Percentiles rank a stretch among this genome's conserved stretches.
phyloP scores from a whole-genome alignment of 2,113 vertebrate genomes.

The Ardeotis arabs region DNA sequence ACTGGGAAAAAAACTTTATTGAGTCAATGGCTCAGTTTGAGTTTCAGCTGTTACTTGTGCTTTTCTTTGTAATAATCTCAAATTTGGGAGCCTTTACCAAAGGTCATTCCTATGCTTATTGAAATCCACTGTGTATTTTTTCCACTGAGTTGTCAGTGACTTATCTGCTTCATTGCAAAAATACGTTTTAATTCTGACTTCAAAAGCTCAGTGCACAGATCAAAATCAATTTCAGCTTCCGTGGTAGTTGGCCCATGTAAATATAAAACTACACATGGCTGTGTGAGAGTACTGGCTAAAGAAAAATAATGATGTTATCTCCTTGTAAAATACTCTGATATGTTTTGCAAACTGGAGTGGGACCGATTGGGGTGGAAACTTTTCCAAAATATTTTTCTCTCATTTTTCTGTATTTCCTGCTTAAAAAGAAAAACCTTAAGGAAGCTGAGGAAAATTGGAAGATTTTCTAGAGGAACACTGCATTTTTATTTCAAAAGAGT shows the following conservation, averaged over 20 bases:
- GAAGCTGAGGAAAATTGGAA: not conserved
- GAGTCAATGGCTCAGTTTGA: not conserved
- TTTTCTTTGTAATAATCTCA: not conserved
- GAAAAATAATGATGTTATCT: not conserved
- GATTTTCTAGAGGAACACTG: not conserved
- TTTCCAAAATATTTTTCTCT: not conserved
- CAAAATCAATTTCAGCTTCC: not conserved
- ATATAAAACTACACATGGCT: not conserved
- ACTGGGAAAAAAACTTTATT: not conserved
- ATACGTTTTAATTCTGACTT: slow-evolving; percentile 3
- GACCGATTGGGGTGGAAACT: not conserved
- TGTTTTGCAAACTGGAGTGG: not conserved
- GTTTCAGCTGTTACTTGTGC: not conserved
- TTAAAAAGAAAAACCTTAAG: not conserved
- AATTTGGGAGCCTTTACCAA: not conserved
- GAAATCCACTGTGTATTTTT: not conserved
- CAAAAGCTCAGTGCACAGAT: not conserved
- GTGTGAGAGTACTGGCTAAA: not conserved
- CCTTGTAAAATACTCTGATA: not conserved
- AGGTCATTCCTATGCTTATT: not conserved
- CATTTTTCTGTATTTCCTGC: not conserved
- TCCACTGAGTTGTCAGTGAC: not conserved
- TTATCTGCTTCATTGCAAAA: not conserved
- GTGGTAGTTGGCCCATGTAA: not conserved
- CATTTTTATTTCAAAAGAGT: not conserved